Base-by-base conservation (phyloP, 2,888 invertebrate genomes). In the Cantharis rufa region DNA sequence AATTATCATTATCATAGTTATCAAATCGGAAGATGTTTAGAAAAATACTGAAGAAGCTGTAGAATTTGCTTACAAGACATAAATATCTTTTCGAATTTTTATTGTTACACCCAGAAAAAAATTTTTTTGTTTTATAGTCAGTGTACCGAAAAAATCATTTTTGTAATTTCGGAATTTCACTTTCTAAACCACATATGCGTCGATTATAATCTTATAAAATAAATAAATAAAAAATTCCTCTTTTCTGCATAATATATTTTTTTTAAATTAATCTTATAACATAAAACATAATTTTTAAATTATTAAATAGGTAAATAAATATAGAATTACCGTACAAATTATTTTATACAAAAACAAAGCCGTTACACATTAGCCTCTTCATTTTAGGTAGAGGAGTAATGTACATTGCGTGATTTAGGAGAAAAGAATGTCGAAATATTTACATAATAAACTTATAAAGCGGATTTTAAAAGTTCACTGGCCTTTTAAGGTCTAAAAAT, bases 391-490 rank as follows among this genome's bases (percentile, higher is more conserved):
- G 21, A 66, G 48, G 64, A 66, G 64, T 66, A 66, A 66, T 66
- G 64, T 66, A 66, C 64, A 66, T 21, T 66, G 64, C 64, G 48
- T 48, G 24, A 63, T 63, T 63, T 18, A 66, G n/a, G 64, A 21
- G 18, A 66, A 62, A 71, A 71, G 62, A 62, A 62, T 62, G 62
- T 71, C 27, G 24, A 61, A 71, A 18, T 71, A 71, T 71, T 15
- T 72, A 73, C 72, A 72, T 62, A 72, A 75, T 28, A 68, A 76
- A 79, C 61, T 66, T 21, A 66, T 21, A 64, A 66, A 66, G 64
- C 64, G 21, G 21, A 66, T 21, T 66, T 24, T 69, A 73, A 75
- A 63, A 77, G 80, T 78, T 83, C 82, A 84, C 83, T 83, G 83
- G 83, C 83, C 83, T 77, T 80, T 63, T 62, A 69, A 61, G 70